Base-by-base conservation (phyloP, 2,888 invertebrate genomes). In the Heteromyza rotundicornis region DNA sequence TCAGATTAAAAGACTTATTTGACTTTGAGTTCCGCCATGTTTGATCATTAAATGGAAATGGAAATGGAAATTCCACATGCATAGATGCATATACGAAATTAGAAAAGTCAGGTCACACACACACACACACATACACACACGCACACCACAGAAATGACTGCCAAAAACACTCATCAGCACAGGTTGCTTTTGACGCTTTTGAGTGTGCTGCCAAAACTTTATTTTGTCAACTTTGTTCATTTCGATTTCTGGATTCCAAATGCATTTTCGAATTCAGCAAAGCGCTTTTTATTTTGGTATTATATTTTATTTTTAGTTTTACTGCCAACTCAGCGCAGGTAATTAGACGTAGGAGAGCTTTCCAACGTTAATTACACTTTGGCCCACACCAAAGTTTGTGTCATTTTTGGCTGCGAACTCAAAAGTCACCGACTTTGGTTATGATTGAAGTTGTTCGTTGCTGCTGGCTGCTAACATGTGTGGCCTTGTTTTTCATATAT, bases 121-220 rank as follows among this genome's bases (percentile, higher is more conserved):
- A 40, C 40, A 40, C 40, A 40, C 40, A 40, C 40, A 40, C 40
- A 40, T n/a, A 40, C 12, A 40, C 40, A 40, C n/a, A n/a, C n/a
- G n/a, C n/a, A n/a, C n/a, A n/a, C n/a, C n/a, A n/a, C n/a, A n/a
- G n/a, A n/a, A n/a, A n/a, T n/a, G n/a, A n/a, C n/a, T n/a, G n/a
- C n/a, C n/a, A n/a, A n/a, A n/a, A n/a, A n/a, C n/a, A n/a, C n/a
- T n/a, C n/a, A n/a, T n/a, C n/a, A n/a, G n/a, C n/a, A n/a, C n/a
- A n/a, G n/a, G n/a, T n/a, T n/a, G 32, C 5, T 12, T 32, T 5
- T 12, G 32, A 12, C 32, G 32, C 32, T 32, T 32, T n/a, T n/a
- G n/a, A n/a, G n/a, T n/a, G n/a, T 32, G 32, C 32, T 12, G 32
- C 32, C 32, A 12, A 32, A 32, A 32, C 32, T 32, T 32, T 32